These are phyloP conservation scores for Heteromormyrus szaboi DNA, from an alignment of 2,797 vertebrate species.

Conservation along the genomic window DNA sequence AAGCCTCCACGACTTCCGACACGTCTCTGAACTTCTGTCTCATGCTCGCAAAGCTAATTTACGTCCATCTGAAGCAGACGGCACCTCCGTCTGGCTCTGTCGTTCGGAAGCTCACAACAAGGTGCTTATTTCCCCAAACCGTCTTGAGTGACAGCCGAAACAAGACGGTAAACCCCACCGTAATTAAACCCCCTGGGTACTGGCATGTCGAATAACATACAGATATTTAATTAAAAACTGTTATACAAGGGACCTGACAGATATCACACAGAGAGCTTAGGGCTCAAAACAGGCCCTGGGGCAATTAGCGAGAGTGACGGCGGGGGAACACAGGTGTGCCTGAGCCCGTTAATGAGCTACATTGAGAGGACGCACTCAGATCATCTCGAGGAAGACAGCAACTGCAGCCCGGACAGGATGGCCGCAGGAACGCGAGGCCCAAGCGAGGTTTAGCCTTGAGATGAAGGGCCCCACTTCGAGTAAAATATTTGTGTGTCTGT, in stretches of 20 bases:
- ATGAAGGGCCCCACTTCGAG: neutral
- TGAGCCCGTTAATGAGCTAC: constrained; percentile 30
- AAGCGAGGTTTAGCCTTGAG: neutral
- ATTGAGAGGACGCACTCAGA: constrained; percentile 16
- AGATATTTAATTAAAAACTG: constrained; percentile 49
- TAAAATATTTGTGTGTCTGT: neutral
- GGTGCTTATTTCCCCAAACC: neutral
- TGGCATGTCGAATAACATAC: constrained; percentile 29
- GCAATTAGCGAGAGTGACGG: constrained; percentile 50
- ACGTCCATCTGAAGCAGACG: neutral
- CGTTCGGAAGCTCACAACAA: neutral
- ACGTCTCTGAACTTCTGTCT: neutral
- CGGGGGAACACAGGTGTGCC: constrained; percentile 10
- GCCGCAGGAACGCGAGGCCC: too few relatives aligned
- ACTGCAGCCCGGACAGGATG: neutral
- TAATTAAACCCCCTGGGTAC: constrained; percentile 25
- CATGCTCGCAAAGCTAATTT: neutral
- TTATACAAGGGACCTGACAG: constrained; percentile 47
- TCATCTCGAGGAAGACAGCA: neutral
- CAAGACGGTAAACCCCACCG: neutral
- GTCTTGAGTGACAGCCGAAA: constrained; percentile 21
- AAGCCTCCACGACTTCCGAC: neutral
- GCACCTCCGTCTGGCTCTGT: neutral
- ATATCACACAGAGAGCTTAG: constrained; percentile 37
- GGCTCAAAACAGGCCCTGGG: constrained; percentile 40